Conservation (phyloP, 2,797 vertebrate genomes). For the Anas acuta region DNA sequence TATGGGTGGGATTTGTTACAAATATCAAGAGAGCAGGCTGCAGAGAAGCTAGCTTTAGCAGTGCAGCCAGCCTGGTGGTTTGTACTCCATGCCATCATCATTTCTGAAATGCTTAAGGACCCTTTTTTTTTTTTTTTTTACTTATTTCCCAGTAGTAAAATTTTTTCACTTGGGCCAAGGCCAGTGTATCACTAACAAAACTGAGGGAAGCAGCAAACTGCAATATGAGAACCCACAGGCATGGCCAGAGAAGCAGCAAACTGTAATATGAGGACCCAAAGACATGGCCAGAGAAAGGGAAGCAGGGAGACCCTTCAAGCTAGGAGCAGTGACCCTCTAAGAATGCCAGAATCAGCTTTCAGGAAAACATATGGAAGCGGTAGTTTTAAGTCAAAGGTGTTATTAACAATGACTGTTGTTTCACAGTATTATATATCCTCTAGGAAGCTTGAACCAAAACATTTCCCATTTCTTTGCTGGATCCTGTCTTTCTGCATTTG, state of each 20-base stretch:
- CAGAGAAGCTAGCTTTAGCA: not conserved
- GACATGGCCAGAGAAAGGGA: not conserved
- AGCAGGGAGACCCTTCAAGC: not conserved
- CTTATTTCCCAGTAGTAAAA: not conserved
- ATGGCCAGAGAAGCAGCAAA: not conserved
- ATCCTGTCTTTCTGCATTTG: not conserved
- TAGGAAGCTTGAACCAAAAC: not conserved
- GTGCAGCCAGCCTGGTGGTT: not conserved
- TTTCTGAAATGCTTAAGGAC: not conserved
- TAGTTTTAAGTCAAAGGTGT: not conserved
- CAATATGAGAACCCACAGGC: not conserved
- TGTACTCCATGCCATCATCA: accelerated
- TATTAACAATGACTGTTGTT: not conserved
- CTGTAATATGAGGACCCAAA: not conserved
- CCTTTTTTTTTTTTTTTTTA: not conserved
- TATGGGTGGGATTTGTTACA: not conserved
- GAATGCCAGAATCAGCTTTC: not conserved
- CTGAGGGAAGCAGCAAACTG: not conserved
- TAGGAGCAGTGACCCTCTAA: not conserved
- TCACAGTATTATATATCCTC: not conserved
- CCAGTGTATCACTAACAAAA: not conserved
- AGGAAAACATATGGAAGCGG: not conserved
- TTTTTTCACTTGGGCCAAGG: not conserved
- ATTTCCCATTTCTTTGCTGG: not conserved
- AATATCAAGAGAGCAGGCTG: not conserved